Base-by-base conservation (phyloP, 2,797 vertebrate genomes). In the Oreochromis grahami region DNA sequence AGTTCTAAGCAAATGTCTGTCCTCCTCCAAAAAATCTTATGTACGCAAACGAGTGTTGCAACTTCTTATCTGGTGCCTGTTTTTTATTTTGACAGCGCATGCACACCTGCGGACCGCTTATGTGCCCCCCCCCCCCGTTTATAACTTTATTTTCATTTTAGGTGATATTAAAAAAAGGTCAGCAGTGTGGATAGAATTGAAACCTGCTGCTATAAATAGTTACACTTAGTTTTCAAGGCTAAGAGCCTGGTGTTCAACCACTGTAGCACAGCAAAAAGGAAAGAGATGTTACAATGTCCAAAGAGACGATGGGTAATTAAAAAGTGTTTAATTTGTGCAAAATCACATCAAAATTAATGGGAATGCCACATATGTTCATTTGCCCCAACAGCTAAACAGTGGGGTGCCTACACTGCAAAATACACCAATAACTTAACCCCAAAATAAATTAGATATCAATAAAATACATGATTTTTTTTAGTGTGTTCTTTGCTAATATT, bases 51-150 rank as follows among this genome's bases (percentile, higher is more conserved):
- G 1, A 0, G 3, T 3, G 0, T 56, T 15, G 2, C 53, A 56
- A 29, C 24, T 56, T 29, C 24, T 29, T 56, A 56, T 56, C 55
- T 32, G 8, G 55, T 17, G 55, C 8, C 1, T 0, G 2, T 17
- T 26, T 56, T 0, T 29, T 56, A 56, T 56, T 56, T 56, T 32
- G 14, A 56, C 53, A 56, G 14, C 14, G 0, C 8, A 0, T 56
- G 14, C 1, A 1, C 26, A 17, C 26, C 26, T 56, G 55, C 8
- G 3, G 26, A 29, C 24, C 53, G 14, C 52, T 26, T 55, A 14
- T 55, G 52, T 8, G 52, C 52, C 4, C 0, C 7, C 26, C 52
- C 4, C 0, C 7, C 26, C 26, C 17, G 55, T 1, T 17, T 32
- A 17, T 32, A 29, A 56, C 13, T 24, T 41, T 65, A 8, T 41